Conservation (phyloP, 2,797 vertebrate species). For the Gymnodraco acuticeps region DNA sequence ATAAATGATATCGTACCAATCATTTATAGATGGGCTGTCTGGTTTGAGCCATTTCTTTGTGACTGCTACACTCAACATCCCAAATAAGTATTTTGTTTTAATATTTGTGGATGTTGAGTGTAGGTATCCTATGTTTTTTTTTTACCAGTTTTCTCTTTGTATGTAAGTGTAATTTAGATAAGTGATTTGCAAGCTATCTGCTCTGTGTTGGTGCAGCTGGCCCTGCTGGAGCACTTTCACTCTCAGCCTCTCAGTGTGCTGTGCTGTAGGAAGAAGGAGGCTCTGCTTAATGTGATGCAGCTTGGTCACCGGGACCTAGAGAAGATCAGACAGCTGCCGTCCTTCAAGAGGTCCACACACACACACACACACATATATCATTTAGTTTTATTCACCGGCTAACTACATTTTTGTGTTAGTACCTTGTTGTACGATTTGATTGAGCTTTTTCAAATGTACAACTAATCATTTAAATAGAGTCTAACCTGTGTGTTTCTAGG, state of each 20-base stretch:
- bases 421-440: neutral
- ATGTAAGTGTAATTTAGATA: neutral
- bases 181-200: neutral
- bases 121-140: too few species aligned
- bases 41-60: too few species aligned
- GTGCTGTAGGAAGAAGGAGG: slow-evolving; percentile 88
- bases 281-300: slow-evolving; percentile 76
- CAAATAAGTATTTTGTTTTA: too few species aligned
- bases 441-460: slow-evolving; percentile 11
- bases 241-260: slow-evolving; percentile 92
- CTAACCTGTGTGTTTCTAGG: slow-evolving; percentile 70
- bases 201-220: slow-evolving; percentile 85
- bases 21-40: too few species aligned
- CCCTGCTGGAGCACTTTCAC: slow-evolving; percentile 94
- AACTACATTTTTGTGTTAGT: neutral
- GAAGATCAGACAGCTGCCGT: slow-evolving; percentile 90
- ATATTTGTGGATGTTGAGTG: too few species aligned
- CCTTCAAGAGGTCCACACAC: slow-evolving; percentile 93
- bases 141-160: neutral
- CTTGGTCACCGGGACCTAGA: slow-evolving; percentile 89
- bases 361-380: neutral
- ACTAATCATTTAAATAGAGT: neutral
- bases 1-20: too few species aligned
- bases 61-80: too few species aligned
- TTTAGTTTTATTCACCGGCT: neutral